phyloP scores from a whole-genome alignment of 2,888 invertebrate genomes.

The Acrobasis repandana region DNA sequence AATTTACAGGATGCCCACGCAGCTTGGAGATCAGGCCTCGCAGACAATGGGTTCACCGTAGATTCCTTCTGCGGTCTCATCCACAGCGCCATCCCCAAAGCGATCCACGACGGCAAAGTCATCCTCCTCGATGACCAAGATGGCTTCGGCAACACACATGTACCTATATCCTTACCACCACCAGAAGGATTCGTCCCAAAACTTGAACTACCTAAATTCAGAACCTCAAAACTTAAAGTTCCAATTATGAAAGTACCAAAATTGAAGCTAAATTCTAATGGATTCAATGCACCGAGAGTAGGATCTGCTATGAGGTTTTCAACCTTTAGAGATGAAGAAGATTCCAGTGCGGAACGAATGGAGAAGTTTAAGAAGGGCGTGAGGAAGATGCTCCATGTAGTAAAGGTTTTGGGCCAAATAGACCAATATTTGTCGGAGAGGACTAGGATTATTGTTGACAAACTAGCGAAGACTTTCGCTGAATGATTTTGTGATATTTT shows the following conservation, averaged over 20 bases:
- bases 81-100: slow-evolving; percentile 64
- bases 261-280: slow-evolving; percentile 32
- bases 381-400: slow-evolving; percentile 69
- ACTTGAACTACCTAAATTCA: slow-evolving; percentile 46
- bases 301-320: slow-evolving; percentile 50
- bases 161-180: slow-evolving; percentile 54
- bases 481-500: slow-evolving; percentile 42
- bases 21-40: not conserved
- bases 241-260: slow-evolving; percentile 56
- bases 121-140: slow-evolving; percentile 57
- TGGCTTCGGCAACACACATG: slow-evolving; percentile 54
- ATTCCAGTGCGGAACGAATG: slow-evolving; percentile 68
- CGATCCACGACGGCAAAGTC: slow-evolving; percentile 65
- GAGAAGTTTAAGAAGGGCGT: slow-evolving; percentile 72
- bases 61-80: slow-evolving; percentile 67
- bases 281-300: slow-evolving; percentile 50
- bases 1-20: slow-evolving; percentile 23
- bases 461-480: slow-evolving; percentile 64
- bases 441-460: slow-evolving; percentile 68
- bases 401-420: slow-evolving; percentile 69
- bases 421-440: slow-evolving; percentile 72
- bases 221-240: slow-evolving; percentile 51
- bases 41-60: slow-evolving; percentile 42
- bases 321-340: slow-evolving; percentile 46
- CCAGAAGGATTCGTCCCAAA: slow-evolving; percentile 60